Evolutionary conservation across 2,113 vertebrate genomes (phyloP), one percentile per base, ranked within the genome.

Genomic region (Sinosuthora webbiana): DNA sequence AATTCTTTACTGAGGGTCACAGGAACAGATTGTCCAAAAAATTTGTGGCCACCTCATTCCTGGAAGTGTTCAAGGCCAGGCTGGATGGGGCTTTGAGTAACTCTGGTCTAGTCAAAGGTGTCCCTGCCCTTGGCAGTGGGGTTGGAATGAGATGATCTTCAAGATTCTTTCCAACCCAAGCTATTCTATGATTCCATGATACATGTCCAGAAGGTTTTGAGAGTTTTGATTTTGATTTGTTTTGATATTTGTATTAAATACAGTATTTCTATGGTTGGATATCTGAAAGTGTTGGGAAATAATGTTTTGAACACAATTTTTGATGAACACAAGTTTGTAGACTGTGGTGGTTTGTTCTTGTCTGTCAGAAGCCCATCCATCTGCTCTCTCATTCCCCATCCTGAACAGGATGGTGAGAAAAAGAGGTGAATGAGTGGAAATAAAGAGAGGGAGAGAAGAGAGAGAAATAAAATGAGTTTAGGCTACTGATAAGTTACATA

Each of bases 121-220:
- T 27, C 25, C 13, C 21, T 80, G 33, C 10, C 45, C 19, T 5
- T 53, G 18, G 57, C 14, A 49, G 21, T 0, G 0, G 5, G 2
- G 1, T 23, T 44, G 35, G 50, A 47, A 39, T 6, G 5, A 25
- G 41, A 27, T 24, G 25, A 27, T 42, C 31, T 31, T 86, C 33
- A 17, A 42, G 42, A 44, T 20, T 42, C 22, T 49, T 57, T 59
- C 22, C 13, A 65, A 37, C 5, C 7, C 21, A 42, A 71, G 4
- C 12, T 35, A 42, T 57, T 57, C 17, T 22, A 19, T 41, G 23
- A 50, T 59, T 50, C 30, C 10, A 11, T n/a, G 65, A n/a, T 33
- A 73, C 44, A 41, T 28, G 8, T 59, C 13, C 25, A 22, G 18
- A 53, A 39, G 6, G 7, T 17, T 92, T 44, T 50, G 23, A 15